Evolutionary conservation across 1,140 invertebrate species (phyloP).

Genomic region (Meloidogyne chitwoodi): DNA sequence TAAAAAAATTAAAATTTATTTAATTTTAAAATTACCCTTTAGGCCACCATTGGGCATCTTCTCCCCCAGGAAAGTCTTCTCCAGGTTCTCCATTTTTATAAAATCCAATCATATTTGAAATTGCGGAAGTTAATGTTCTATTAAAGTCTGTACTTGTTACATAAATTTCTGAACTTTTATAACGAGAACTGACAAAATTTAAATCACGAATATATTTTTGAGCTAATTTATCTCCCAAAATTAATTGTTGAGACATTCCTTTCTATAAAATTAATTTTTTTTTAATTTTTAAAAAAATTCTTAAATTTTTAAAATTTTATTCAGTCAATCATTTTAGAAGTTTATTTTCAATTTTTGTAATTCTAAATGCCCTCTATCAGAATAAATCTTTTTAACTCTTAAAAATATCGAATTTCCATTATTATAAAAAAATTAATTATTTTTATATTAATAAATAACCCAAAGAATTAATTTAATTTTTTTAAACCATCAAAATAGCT

Average conservation of each 20-base stretch:
- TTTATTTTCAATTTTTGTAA: too few species aligned
- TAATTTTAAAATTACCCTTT: not conserved
- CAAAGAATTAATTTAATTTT: too few species aligned
- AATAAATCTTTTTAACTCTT: too few species aligned
- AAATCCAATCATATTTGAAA: slow-evolving; percentile 37
- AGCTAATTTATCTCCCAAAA: slow-evolving; percentile 29
- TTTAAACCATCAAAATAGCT: not conserved
- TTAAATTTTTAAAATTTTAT: too few species aligned
- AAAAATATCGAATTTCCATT: too few species aligned
- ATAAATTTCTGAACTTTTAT: slow-evolving; percentile 26
- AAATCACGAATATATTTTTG: slow-evolving; percentile 28
- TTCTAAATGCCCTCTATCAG: too few species aligned
- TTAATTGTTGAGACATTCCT: slow-evolving; percentile 38
- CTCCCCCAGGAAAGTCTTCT: slow-evolving; percentile 23
- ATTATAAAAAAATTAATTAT: too few species aligned
- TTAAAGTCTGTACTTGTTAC: slow-evolving; percentile 32
- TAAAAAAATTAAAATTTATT: not conserved
- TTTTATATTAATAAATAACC: too few species aligned
- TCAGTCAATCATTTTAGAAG: too few species aligned
- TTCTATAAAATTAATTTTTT: slow-evolving; percentile 3
- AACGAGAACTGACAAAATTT: slow-evolving; percentile 20
- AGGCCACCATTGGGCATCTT: slow-evolving; percentile 5
- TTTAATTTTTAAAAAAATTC: not conserved
- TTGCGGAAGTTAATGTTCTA: slow-evolving; percentile 36
- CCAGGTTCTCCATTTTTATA: slow-evolving; percentile 16